Evolutionary conservation across 2,888 invertebrate species (phyloP).

Genomic region (Apantesis nais): DNA sequence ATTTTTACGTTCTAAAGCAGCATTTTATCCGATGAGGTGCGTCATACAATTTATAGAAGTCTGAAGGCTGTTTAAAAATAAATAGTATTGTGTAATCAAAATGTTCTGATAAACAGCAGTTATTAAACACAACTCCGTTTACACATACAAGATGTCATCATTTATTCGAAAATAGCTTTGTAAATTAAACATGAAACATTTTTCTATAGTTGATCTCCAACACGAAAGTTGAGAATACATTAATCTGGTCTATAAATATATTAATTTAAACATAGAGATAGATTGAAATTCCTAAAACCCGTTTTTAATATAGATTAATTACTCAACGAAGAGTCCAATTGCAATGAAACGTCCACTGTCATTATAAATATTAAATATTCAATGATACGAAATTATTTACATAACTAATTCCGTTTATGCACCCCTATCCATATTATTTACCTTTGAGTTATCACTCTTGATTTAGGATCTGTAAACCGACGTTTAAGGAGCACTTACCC

Average conservation of each 20-base stretch:
- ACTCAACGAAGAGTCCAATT: background rate
- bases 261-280: background rate
- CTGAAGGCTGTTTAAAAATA: background rate
- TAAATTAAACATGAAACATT: slow-evolving; percentile 14
- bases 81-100: background rate
- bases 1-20: background rate
- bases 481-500: background rate
- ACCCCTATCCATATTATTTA: slow-evolving; percentile 10
- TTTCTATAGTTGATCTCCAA: slow-evolving; percentile 1
- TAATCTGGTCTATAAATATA: background rate
- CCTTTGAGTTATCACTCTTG: slow-evolving; percentile 12
- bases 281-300: slow-evolving; percentile 1
- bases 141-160: background rate
- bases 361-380: background rate
- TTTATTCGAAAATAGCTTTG: background rate
- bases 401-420: background rate
- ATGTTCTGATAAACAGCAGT: background rate
- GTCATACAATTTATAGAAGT: background rate
- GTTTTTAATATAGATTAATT: background rate
- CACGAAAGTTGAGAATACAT: slow-evolving; percentile 3
- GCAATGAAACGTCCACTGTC: background rate
- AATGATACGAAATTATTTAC: background rate
- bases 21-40: background rate
- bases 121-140: background rate
- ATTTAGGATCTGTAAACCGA: slow-evolving; percentile 9